Evolutionary conservation across 2,888 invertebrate genomes (phyloP).

Genomic region (Idaea aversata): DNA sequence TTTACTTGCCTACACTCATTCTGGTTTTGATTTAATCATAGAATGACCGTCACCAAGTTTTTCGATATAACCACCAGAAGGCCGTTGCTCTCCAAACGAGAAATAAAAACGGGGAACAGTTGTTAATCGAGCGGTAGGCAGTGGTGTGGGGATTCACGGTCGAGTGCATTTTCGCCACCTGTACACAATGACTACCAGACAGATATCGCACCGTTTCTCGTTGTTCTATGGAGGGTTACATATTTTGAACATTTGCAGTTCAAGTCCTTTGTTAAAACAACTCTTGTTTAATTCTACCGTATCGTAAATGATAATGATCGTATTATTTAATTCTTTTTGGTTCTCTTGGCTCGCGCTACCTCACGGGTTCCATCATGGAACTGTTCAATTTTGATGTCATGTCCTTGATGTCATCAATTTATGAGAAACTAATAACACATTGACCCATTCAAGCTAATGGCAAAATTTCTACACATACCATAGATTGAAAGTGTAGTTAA

Average conservation of each 20-base stretch:
- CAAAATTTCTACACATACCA: slow-evolving; percentile 19
- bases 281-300: not conserved
- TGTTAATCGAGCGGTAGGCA: slow-evolving; percentile 44
- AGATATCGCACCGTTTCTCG: slow-evolving; percentile 39
- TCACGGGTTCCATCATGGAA: slow-evolving; percentile 13
- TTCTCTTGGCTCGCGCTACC: no score
- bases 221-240: slow-evolving; percentile 5
- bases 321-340: not conserved
- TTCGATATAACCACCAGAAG: slow-evolving; percentile 23
- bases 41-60: slow-evolving; percentile 38
- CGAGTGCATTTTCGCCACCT: slow-evolving; percentile 69
- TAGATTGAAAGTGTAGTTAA: slow-evolving; percentile 15
- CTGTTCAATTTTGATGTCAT: slow-evolving; percentile 6
- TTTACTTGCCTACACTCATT: not conserved
- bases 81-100: slow-evolving; percentile 65
- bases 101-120: slow-evolving; percentile 68
- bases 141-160: slow-evolving; percentile 70
- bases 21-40: slow-evolving; percentile 30
- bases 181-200: slow-evolving; percentile 36
- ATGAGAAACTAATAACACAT: not conserved
- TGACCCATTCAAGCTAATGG: slow-evolving; percentile 19
- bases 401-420: slow-evolving; percentile 8
- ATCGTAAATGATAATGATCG: no score
- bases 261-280: not conserved
- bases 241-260: not conserved